Percentiles rank a stretch among this genome's conserved stretches.
Conservation (phyloP, 2,888 invertebrate genomes). For the Anthrax anthrax region DNA sequence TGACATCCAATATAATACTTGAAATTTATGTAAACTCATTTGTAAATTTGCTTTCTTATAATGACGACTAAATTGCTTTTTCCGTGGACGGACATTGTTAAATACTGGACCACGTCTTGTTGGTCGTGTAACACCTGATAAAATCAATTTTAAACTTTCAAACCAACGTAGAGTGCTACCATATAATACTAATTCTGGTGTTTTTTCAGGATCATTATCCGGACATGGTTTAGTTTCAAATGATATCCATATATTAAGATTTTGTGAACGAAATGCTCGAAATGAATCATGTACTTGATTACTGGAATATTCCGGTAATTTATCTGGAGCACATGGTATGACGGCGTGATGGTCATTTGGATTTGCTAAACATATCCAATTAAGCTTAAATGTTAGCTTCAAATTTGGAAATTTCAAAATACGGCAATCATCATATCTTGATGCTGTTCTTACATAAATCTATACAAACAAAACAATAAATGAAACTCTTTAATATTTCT, state of each 20-base stretch:
- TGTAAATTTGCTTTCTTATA: slow-evolving; percentile 75
- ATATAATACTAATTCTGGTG: slow-evolving; percentile 67
- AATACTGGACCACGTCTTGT: slow-evolving; percentile 85
- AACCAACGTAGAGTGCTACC: slow-evolving; percentile 92
- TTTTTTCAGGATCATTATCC: slow-evolving; percentile 39
- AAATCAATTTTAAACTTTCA: slow-evolving; percentile 82
- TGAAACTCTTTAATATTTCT: neutral
- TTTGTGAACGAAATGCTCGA: slow-evolving; percentile 81
- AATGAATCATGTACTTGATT: slow-evolving; percentile 94
- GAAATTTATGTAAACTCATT: slow-evolving; percentile 72
- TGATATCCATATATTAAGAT: slow-evolving; percentile 61
- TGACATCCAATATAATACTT: slow-evolving; percentile 85
- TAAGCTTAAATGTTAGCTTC: slow-evolving; percentile 65
- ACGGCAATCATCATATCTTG: slow-evolving; percentile 96
- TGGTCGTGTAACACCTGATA: slow-evolving; percentile 87
- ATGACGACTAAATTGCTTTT: slow-evolving; percentile 85
- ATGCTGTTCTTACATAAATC: slow-evolving; percentile 82
- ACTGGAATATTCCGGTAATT: slow-evolving; percentile 91
- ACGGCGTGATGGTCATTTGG: slow-evolving; percentile 92
- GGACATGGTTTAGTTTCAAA: slow-evolving; percentile 58
- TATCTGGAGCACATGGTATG: slow-evolving; percentile 89
- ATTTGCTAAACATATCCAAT: slow-evolving; percentile 86
- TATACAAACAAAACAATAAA: slow-evolving; percentile 12
- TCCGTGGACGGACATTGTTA: slow-evolving; percentile 65
- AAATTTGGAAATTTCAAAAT: slow-evolving; percentile 83